Percentiles rank a stretch among this genome's conserved stretches.
phyloP scores from a whole-genome alignment of 2,888 invertebrate genomes.

The Iselma pallidipennis region DNA sequence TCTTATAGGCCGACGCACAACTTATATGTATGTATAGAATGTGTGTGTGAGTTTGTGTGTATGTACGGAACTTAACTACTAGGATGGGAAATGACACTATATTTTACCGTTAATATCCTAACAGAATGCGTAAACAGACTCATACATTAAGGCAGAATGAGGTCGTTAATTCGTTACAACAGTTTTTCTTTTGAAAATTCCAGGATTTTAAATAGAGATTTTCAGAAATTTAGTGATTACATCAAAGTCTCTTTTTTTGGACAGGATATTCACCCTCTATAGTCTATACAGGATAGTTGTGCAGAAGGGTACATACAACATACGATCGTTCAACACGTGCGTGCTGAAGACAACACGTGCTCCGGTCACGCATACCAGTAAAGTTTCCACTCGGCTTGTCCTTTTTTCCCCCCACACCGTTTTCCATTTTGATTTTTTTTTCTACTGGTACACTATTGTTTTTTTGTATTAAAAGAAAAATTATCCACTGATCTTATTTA shows the following conservation, averaged over 20 bases:
- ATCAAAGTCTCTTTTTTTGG: too few species aligned
- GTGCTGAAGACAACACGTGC: constrained; percentile 33
- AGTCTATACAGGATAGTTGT: background rate
- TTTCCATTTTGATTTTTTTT: constrained; percentile 11
- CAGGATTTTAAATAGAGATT: background rate
- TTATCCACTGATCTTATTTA: too few species aligned
- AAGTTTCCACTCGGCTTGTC: constrained; percentile 10
- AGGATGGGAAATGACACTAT: constrained; percentile 44
- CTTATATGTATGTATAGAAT: background rate
- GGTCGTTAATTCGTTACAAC: constrained; percentile 6
- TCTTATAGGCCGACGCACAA: constrained; percentile 7
- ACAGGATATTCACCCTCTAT: background rate
- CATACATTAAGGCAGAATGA: constrained; percentile 5
- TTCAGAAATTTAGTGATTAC: too few species aligned
- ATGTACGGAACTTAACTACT: constrained; percentile 25
- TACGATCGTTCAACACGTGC: too few species aligned
- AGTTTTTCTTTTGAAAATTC: background rate
- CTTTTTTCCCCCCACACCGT: too few species aligned
- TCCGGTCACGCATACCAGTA: constrained; percentile 30
- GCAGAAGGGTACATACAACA: too few species aligned
- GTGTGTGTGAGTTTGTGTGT: constrained; percentile 29
- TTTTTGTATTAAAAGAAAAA: too few species aligned
- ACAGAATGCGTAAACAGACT: constrained; percentile 37
- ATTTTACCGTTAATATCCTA: constrained; percentile 46
- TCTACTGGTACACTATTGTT: too few species aligned